Evolutionary conservation across 1,140 invertebrate species (phyloP), one percentile per base, ranked within the genome.

Genomic region (Camponotus pennsylvanicus): DNA sequence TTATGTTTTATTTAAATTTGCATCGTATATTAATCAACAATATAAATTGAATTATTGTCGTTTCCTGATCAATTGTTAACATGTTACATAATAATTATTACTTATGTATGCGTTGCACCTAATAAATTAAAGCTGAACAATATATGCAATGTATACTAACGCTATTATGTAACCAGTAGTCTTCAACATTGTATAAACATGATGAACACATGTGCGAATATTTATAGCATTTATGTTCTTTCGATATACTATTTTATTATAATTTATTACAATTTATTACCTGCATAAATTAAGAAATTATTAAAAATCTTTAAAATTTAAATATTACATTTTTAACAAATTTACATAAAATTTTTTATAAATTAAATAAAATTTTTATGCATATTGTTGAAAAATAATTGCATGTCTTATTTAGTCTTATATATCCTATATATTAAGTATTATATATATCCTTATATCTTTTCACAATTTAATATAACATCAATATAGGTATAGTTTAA

Each of bases 111-210:
- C 8, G 40, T 45, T 63, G 9, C 32, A 21, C 11, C 15, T 45
- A 78, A 78, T 78, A 64, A 77, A 77, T 64, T 77, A 64, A 45
- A 78, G 40, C 18, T 63, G 63, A 3, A 32, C 13, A 63, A 77
- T 63, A 27, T n/a, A 45, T 63, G 42, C 3, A 63, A 67, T 45
- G 66, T 32, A 57, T 40, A 21, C 1, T 52, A 71, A 32, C n/a
- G 49, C 13, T 37, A 15, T 75, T 37, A 40, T 40, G 18, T 34
- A 66, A 66, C 13, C 3, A 75, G 0, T 37, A 55, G 11, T 6
- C 21, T 61, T 18, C 37, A 40, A 75, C 13, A 7, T 37, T 9
- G 4, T 77, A 45, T 8, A 63, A 63, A 45, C 13, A 77, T 32
- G 9, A 11, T 32, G 9, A 11, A 1, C 15, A 15, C 27, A 77